Evolutionary conservation across 2,113 vertebrate genomes (phyloP).

Genomic region (Tauraco erythrolophus): DNA sequence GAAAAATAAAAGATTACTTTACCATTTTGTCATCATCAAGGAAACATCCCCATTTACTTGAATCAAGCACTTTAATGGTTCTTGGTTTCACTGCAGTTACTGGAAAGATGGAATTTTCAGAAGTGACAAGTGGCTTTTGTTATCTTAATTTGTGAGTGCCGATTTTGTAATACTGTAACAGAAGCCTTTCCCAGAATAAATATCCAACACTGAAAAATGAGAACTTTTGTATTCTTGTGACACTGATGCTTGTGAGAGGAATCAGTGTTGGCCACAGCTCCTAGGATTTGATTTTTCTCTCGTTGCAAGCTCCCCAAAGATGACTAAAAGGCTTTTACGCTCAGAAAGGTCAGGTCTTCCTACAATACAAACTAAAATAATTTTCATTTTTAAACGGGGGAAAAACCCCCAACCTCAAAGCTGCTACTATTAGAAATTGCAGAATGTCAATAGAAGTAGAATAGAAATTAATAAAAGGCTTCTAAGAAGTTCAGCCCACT

Average conservation of each 20-base stretch:
- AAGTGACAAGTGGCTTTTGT: not conserved
- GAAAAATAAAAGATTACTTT: not conserved
- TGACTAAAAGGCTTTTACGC: not conserved
- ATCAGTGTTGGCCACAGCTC: not conserved
- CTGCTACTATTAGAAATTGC: not conserved
- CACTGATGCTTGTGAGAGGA: not conserved
- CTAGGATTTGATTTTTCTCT: not conserved
- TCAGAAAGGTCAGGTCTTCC: not conserved
- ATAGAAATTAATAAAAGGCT: not conserved
- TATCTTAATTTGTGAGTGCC: not conserved
- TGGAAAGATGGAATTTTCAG: not conserved
- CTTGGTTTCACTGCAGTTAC: slow-evolving; percentile 1
- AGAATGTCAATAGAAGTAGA: not conserved
- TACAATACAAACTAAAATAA: not conserved
- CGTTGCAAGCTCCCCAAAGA: not conserved
- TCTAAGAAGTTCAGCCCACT: not conserved
- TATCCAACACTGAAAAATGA: not conserved
- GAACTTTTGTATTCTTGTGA: not conserved
- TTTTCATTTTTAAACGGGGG: not conserved
- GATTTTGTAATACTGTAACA: not conserved
- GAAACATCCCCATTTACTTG: not conserved
- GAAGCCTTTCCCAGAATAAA: not conserved
- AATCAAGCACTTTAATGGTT: not conserved
- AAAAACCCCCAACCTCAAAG: not conserved
- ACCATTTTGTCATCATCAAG: not conserved